Evolutionary conservation across 92 coral and sea anemone species (phyloP).

Genomic region (Phymanthus crucifer): DNA sequence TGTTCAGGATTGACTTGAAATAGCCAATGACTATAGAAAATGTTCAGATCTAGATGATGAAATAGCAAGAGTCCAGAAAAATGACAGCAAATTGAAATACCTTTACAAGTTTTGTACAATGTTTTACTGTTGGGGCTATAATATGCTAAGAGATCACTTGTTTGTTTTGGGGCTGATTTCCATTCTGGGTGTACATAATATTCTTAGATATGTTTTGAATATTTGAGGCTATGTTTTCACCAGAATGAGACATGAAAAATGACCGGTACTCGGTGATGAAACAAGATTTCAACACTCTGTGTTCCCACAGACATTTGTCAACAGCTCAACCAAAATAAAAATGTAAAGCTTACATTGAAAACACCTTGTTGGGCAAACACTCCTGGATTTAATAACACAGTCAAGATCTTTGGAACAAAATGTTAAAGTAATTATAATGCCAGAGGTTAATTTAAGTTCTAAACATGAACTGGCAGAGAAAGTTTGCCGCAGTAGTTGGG

Average conservation of each 20-base stretch:
- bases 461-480: neutral
- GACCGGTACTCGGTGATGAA: neutral
- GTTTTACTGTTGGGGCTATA: neutral
- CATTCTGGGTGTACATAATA: neutral
- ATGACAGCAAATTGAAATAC: neutral
- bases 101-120: neutral
- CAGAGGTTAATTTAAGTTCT: slow-evolving; percentile 9
- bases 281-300: slow-evolving; percentile 3
- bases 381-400: slow-evolving; percentile 15
- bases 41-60: neutral
- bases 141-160: slow-evolving; percentile 17
- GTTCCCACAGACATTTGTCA: slow-evolving; percentile 6
- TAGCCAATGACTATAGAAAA: neutral
- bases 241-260: neutral
- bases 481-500: neutral
- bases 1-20: neutral
- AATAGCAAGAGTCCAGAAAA: neutral
- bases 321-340: slow-evolving; percentile 6
- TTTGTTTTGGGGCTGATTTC: slow-evolving; percentile 8
- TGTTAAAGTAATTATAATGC: neutral
- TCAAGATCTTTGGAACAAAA: neutral
- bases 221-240: neutral
- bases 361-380: neutral
- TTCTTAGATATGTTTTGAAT: neutral
- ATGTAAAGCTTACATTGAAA: neutral